Percentiles rank a stretch among this genome's conserved stretches.
These are phyloP conservation scores for Eurosta solidaginis DNA, from an alignment of 1,140 invertebrate species.

Conservation along the genomic window DNA sequence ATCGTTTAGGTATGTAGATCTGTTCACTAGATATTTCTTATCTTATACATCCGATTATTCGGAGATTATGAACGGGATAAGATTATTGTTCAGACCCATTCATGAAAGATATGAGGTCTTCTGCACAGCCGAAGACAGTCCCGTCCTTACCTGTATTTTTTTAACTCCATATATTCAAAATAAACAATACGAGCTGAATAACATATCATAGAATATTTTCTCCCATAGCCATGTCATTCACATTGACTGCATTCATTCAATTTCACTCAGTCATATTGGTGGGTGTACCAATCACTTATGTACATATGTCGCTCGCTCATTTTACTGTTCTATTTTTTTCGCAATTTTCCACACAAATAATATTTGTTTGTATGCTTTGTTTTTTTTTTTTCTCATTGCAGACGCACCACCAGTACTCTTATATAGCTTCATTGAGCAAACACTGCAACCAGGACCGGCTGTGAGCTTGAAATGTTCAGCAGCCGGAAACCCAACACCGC, in stretches of 20 bases:
- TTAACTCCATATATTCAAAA: neutral
- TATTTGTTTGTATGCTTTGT: constrained; percentile 38
- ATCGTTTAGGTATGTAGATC: no score
- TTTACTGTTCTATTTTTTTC: constrained; percentile 29
- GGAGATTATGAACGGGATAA: no score
- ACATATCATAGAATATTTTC: no score
- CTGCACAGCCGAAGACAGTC: no score
- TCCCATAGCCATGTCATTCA: neutral
- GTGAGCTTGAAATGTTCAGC: constrained; percentile 85
- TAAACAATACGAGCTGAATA: neutral
- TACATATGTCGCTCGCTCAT: neutral
- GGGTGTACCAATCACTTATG: neutral
- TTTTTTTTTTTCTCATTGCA: constrained; percentile 60
- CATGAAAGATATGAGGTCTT: no score
- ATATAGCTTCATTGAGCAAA: constrained; percentile 84
- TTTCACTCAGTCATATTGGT: neutral
- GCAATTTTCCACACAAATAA: neutral
- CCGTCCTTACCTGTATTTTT: no score
- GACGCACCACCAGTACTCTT: constrained; percentile 81
- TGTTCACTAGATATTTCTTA: no score
- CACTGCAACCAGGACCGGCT: constrained; percentile 79
- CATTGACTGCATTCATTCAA: constrained; percentile 12
- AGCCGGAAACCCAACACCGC: constrained; percentile 82
- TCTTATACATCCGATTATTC: no score
- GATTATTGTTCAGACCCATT: no score